Percentiles rank a stretch among this genome's conserved stretches.
Evolutionary conservation across 1,140 invertebrate genomes (phyloP).

Genomic region (Orius insidiosus): DNA sequence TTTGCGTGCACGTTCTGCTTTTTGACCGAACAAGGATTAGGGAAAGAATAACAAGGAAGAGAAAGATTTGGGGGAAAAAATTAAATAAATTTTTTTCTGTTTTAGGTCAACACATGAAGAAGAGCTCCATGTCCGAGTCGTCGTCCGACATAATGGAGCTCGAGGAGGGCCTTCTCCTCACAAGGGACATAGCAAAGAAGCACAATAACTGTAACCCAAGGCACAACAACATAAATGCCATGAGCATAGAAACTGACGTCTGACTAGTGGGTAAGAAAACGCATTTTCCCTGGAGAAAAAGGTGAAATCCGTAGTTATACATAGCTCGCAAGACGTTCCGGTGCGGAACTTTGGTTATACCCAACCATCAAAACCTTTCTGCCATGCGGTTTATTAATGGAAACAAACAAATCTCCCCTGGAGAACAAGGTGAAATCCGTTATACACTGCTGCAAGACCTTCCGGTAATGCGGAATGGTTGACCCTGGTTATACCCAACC

Average conservation of each 20-base stretch:
- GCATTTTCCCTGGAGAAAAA: too few species aligned
- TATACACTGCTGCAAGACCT: too few species aligned
- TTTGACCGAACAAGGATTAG: background rate
- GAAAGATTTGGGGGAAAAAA: background rate
- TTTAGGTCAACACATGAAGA: constrained; percentile 74
- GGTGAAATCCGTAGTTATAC: too few species aligned
- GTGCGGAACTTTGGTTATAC: too few species aligned
- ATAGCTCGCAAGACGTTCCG: too few species aligned
- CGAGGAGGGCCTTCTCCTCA: constrained; percentile 69
- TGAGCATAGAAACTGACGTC: constrained; percentile 93
- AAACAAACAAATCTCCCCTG: too few species aligned
- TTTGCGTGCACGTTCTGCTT: background rate
- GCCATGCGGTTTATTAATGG: too few species aligned
- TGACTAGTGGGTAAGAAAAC: constrained; percentile 72
- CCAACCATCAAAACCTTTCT: too few species aligned
- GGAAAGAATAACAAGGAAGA: background rate
- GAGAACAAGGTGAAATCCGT: too few species aligned
- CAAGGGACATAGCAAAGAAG: constrained; percentile 56
- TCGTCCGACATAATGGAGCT: constrained; percentile 91
- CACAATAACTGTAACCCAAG: constrained; percentile 54
- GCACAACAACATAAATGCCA: constrained; percentile 69
- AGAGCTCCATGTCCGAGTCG: constrained; percentile 78
- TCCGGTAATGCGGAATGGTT: too few species aligned
- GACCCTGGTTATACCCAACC: too few species aligned
- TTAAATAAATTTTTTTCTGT: constrained; percentile 10